phyloP scores from a whole-genome alignment of 2,797 vertebrate species.

The Hemitrygon akajei region DNA sequence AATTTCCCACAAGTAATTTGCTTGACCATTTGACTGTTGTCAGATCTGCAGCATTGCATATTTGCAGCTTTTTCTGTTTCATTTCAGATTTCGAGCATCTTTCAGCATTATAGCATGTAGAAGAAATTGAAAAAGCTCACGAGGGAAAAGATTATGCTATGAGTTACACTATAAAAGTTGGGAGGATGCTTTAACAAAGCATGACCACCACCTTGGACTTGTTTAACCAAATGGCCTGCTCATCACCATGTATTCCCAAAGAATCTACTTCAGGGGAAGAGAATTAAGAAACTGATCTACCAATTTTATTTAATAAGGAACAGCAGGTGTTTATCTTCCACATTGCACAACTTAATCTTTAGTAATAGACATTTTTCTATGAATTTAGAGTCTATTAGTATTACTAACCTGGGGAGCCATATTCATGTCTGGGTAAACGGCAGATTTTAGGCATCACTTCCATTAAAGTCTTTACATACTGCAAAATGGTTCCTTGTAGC shows the following conservation, averaged over 20 bases:
- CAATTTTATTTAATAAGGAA: not conserved
- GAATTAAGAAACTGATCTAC: not conserved
- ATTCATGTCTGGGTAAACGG: constrained; percentile 69
- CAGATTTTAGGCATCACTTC: constrained; percentile 79
- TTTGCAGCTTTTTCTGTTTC: no score
- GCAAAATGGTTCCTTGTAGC: constrained; percentile 72
- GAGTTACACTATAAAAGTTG: not conserved
- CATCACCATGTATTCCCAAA: not conserved
- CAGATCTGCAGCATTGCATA: no score
- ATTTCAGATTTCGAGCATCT: no score
- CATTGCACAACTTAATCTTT: not conserved
- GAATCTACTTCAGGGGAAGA: not conserved
- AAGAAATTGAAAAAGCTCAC: not conserved
- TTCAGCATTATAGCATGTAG: no score
- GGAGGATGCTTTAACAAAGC: not conserved
- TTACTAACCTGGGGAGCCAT: constrained; percentile 69
- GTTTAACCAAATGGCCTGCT: not conserved
- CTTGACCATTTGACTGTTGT: no score
- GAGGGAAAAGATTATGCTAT: not conserved
- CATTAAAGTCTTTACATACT: constrained; percentile 75
- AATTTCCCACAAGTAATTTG: no score
- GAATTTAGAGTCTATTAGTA: not conserved
- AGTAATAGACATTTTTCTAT: not conserved
- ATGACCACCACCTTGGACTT: not conserved
- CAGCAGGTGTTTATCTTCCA: no score